Conservation (phyloP, 1,140 invertebrate genomes). For the Telenomus remus region DNA sequence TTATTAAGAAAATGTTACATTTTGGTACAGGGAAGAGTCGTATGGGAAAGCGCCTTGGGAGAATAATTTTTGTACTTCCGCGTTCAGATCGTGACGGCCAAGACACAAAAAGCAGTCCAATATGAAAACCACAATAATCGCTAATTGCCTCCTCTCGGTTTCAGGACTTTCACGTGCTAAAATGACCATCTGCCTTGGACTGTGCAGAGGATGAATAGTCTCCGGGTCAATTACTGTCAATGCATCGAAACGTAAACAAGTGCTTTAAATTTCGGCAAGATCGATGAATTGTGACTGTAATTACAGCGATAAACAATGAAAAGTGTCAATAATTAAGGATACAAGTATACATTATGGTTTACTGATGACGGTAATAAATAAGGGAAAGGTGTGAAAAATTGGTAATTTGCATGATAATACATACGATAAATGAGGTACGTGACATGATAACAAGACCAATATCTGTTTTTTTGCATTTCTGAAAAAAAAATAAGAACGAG, state of each 20-base stretch:
- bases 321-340: too few relatives aligned
- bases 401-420: too few relatives aligned
- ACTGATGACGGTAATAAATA: too few relatives aligned
- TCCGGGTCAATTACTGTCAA: slow-evolving; percentile 9
- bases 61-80: slow-evolving; percentile 42
- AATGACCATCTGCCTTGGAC: slow-evolving; percentile 40
- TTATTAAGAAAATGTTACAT: slow-evolving; percentile 21
- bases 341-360: too few relatives aligned
- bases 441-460: too few relatives aligned
- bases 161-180: slow-evolving; percentile 48
- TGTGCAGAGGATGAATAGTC: slow-evolving; percentile 5
- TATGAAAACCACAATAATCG: slow-evolving; percentile 57
- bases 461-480: too few relatives aligned
- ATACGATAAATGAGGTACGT: too few relatives aligned
- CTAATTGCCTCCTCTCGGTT: slow-evolving; percentile 47
- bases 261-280: too few relatives aligned
- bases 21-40: slow-evolving; percentile 25
- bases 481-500: too few relatives aligned
- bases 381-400: too few relatives aligned
- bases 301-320: too few relatives aligned
- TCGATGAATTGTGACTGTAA: too few relatives aligned
- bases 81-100: slow-evolving; percentile 43
- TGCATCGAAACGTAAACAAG: not conserved
- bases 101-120: slow-evolving; percentile 47
- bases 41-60: slow-evolving; percentile 22